These are phyloP conservation scores for Chloroclysta siterata DNA, from an alignment of 2,888 invertebrate species.

Conservation along the genomic window DNA sequence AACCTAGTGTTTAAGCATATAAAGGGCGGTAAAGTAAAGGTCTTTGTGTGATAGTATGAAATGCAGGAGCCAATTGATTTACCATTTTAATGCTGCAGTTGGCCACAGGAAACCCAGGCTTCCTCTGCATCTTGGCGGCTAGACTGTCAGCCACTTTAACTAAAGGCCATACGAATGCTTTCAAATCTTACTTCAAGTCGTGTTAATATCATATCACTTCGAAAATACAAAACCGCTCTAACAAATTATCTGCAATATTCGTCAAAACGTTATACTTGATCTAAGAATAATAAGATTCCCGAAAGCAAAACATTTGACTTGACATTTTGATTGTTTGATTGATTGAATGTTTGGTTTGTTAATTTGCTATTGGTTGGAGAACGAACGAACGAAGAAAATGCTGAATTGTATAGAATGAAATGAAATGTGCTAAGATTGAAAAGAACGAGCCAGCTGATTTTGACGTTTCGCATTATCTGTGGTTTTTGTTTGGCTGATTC, in stretches of 20 bases:
- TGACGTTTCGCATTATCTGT: too few relatives aligned
- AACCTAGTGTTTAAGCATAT: background rate
- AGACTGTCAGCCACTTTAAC: constrained; percentile 35
- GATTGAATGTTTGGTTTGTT: too few relatives aligned
- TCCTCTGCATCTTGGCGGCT: constrained; percentile 68
- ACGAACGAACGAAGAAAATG: too few relatives aligned
- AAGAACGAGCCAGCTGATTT: too few relatives aligned
- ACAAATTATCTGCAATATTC: constrained; percentile 9
- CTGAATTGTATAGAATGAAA: too few relatives aligned
- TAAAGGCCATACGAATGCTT: constrained; percentile 24
- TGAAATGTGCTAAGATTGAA: too few relatives aligned
- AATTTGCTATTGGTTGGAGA: too few relatives aligned
- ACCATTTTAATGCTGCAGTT: constrained; percentile 80
- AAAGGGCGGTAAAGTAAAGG: background rate
- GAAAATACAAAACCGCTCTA: background rate
- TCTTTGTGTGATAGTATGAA: too few relatives aligned
- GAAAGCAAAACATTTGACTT: too few relatives aligned
- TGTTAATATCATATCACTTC: background rate
- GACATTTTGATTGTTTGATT: too few relatives aligned
- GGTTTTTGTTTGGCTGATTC: too few relatives aligned
- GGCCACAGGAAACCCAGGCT: constrained; percentile 73
- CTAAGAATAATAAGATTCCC: too few relatives aligned
- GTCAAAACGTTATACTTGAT: background rate
- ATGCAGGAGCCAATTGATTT: constrained; percentile 40
- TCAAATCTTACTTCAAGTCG: background rate